Conservation (phyloP, 2,888 invertebrate species). For the Xanthia icteritia region DNA sequence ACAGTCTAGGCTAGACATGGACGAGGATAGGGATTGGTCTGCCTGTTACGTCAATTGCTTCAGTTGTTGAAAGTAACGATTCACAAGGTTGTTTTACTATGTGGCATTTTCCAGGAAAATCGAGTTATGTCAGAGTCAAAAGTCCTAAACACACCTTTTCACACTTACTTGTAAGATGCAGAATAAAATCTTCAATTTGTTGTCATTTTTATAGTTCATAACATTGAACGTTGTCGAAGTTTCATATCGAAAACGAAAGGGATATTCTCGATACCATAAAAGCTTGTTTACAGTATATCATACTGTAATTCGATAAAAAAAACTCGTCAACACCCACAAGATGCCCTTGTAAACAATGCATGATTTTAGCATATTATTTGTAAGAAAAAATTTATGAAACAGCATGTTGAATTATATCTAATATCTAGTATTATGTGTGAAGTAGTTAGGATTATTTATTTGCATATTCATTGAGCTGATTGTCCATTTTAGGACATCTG, state of each 20-base stretch:
- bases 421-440: conserved; percentile 11
- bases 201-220: conserved; percentile 13
- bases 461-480: conserved; percentile 43
- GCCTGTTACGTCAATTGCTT: conserved; percentile 13
- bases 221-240: conserved; percentile 28
- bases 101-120: conserved; percentile 19
- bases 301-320: conserved; percentile 57
- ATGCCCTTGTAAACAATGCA: conserved; percentile 76
- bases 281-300: conserved; percentile 48
- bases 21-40: conserved; percentile 14
- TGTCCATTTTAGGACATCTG: conserved; percentile 42
- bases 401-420: conserved; percentile 25
- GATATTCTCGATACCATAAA: conserved; percentile 48
- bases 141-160: background rate
- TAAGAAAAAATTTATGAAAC: conserved; percentile 49
- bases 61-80: conserved; percentile 6
- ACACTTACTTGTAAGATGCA: background rate
- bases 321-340: conserved; percentile 67
- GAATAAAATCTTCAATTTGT: background rate
- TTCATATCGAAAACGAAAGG: conserved; percentile 53
- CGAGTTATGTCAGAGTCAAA: background rate
- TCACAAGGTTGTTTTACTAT: conserved; percentile 21
- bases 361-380: conserved; percentile 61
- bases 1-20: conserved; percentile 36
- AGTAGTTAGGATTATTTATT: conserved; percentile 48